Base-by-base conservation (phyloP, 1,140 invertebrate genomes). In the Musca vetustissima region DNA sequence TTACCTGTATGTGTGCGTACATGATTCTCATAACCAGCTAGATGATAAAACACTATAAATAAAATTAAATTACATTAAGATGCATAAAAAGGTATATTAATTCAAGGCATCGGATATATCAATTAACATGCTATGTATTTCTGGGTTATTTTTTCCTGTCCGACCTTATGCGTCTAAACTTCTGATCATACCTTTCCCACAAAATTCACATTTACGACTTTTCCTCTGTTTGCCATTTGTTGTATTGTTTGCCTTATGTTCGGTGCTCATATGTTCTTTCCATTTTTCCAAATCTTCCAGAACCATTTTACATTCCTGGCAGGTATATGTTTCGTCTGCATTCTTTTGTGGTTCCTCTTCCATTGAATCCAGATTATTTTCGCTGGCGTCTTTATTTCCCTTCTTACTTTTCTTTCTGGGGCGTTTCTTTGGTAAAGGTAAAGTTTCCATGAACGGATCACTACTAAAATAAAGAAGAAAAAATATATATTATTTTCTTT, bases 1-100 rank as follows among this genome's bases (percentile, higher is more conserved):
- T 49, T 57, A 25, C 53, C 53, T 57, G 53, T 21, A 57, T 57
- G 19, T 22, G 19, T 21, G 21, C 53, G 53, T 14, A n/a, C 53
- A 13, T 57, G 53, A 22, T 57, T 57, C 3, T 14, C 19, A 22
- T 25, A 25, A 2, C 2, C 24, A 4, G 13, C 19, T 57, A 21
- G 7, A n/a, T 19, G 13, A 14, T 2, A 6, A 49, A 6, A 49
- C 14, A 15, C 47, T 49, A 15, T 49, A 14, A 14, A 14, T n/a
- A 49, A 15, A 49, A 49, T 15, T 15, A 49, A n/a, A 49, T 6
- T 15, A 49, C 11, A 15, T n/a, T 49, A 15, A 0, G 6, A 49
- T 49, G 6, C 17, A 15, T 49, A 15, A 14, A 15, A 49, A 15
- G 4, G n/a, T 57, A 28, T 57, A 19, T 14, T 57, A 28, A 2